Percentiles rank a stretch among this genome's conserved stretches.
phyloP scores from a whole-genome alignment of 1,140 invertebrate species.

The Dinoponera quadriceps region DNA sequence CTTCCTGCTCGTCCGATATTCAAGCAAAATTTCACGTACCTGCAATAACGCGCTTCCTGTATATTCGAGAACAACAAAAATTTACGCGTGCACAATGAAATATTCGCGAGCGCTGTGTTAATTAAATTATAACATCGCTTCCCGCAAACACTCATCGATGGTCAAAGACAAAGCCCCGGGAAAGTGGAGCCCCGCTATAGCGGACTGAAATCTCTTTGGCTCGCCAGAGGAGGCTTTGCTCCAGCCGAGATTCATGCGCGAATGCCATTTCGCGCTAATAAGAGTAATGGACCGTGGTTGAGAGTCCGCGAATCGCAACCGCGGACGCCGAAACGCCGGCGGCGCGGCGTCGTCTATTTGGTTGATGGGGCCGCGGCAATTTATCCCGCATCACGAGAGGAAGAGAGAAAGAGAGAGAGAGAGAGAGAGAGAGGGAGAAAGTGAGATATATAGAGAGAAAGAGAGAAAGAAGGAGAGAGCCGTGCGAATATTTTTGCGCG shows the following conservation, averaged over 20 bases:
- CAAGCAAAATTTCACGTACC: not conserved
- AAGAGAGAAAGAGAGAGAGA: not conserved
- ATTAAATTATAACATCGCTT: constrained; percentile 15
- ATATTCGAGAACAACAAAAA: not conserved
- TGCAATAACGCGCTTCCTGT: not conserved
- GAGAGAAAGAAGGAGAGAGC: not conserved
- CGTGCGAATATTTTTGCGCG: constrained; percentile 65
- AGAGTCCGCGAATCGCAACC: constrained; percentile 35
- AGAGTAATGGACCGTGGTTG: constrained; percentile 66
- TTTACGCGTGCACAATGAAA: not conserved
- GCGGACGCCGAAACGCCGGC: not conserved
- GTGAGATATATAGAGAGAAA: constrained; percentile 10
- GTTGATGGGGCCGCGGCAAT: constrained; percentile 61
- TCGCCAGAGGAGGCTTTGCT: constrained; percentile 17
- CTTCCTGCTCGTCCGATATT: not conserved
- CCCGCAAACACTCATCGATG: not conserved
- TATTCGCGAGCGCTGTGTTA: not conserved
- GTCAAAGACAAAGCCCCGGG: not conserved
- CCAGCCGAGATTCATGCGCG: constrained; percentile 35
- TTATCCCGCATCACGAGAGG: constrained; percentile 34
- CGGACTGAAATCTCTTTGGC: not conserved
- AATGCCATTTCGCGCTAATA: constrained; percentile 67
- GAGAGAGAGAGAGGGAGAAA: too few species aligned
- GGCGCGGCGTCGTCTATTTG: constrained; percentile 61
- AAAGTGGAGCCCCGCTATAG: not conserved